Base-by-base conservation (phyloP, 2,888 invertebrate species). In the Cyclophora albipunctata region DNA sequence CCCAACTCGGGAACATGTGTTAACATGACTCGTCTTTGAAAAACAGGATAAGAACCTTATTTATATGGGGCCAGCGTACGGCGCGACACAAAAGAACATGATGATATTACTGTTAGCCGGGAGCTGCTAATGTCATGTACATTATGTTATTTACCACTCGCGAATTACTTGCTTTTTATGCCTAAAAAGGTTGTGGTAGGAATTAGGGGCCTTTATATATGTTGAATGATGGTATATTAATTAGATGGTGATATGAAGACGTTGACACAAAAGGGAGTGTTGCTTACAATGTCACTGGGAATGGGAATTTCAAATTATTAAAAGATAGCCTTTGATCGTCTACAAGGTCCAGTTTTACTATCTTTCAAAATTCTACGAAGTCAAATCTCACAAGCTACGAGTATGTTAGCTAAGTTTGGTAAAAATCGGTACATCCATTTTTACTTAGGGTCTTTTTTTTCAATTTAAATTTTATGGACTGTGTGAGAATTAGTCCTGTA, bases 21-120 rank as follows among this genome's bases (percentile, higher is more conserved):
- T 86, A 83, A 81, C 86, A 81, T 71, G 77, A 75, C 67, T 79
- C 80, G 71, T 81, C 84, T 86, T 84, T 81, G 82, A 85, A 87
- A 83, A 85, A 86, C 77, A 83, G 79, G 77, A 79, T 84, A 84
- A 82, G 73, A 69, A 75, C 78, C 87, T 84, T 85, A 85, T 87
- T 86, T 86, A 81, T 87, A 85, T 87, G 85, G 81, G 81, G 73
- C 81, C 69, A 80, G 79, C 86, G 86, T 86, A 74, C 78, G 74
- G 63, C 64, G 75, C 78, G 78, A 83, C 84, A 83, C 75, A 80
- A 81, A 80, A 77, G 79, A 80, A 78, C 81, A 81, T 82, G 81
- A 84, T 84, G 73, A 77, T 81, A 83, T 85, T 85, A 86, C 82
- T 70, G 80, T 71, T 75, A 67, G 72, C 66, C 57, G 69, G 64